phyloP scores from a whole-genome alignment of 1,140 invertebrate genomes.

The Ceratoteleas bidentatus region DNA sequence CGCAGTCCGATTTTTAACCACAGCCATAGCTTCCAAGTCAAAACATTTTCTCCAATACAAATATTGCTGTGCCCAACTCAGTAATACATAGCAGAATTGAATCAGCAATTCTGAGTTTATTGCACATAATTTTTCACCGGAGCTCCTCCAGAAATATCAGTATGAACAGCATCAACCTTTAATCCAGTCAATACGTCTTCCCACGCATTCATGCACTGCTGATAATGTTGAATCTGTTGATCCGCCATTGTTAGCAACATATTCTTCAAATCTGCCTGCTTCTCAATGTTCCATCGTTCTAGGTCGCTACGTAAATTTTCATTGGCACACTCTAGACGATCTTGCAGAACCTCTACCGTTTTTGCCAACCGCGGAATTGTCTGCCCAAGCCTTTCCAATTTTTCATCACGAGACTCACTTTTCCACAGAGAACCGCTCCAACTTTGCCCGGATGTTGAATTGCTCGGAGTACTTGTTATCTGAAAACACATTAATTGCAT shows the following conservation, averaged over 20 bases:
- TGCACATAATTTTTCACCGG: constrained; percentile 64
- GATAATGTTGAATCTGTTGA: constrained; percentile 86
- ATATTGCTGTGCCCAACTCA: too few species aligned
- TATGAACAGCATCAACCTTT: constrained; percentile 72
- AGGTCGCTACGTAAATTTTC: constrained; percentile 87
- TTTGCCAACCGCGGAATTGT: constrained; percentile 83
- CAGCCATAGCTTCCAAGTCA: too few species aligned
- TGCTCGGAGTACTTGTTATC: constrained; percentile 71
- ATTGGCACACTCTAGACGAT: constrained; percentile 87
- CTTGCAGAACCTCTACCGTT: constrained; percentile 83
- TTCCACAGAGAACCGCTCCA: constrained; percentile 83
- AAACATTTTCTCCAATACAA: too few species aligned
- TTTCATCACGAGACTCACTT: constrained; percentile 82
- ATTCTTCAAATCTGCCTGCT: constrained; percentile 85
- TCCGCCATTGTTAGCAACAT: constrained; percentile 86
- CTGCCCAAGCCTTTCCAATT: constrained; percentile 82
- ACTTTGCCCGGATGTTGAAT: constrained; percentile 68
- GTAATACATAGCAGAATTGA: too few species aligned
- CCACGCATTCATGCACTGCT: constrained; percentile 85
- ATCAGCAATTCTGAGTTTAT: constrained; percentile 3
- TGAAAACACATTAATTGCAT: constrained; percentile 22
- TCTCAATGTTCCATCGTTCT: constrained; percentile 87
- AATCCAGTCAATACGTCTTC: constrained; percentile 81
- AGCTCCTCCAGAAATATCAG: constrained; percentile 68
- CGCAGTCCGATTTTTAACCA: too few species aligned